Evolutionary conservation across 2,888 invertebrate species (phyloP).

Genomic region (Rhagonycha lutea): DNA sequence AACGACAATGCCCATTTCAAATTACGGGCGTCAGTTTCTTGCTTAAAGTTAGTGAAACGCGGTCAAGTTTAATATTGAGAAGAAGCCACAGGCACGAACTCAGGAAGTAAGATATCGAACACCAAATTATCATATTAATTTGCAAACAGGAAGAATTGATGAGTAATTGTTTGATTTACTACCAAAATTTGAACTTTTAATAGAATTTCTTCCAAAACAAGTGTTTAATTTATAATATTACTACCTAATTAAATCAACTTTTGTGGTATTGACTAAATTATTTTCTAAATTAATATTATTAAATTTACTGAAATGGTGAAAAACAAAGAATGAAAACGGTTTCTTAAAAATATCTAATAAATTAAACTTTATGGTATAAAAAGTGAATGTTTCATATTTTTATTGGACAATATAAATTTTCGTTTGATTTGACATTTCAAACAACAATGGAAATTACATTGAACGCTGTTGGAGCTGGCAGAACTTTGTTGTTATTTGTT

Average conservation of each 20-base stretch:
- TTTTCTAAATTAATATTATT: too few species aligned
- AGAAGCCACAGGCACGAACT: neutral
- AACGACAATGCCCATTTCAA: neutral
- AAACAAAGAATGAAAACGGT: too few species aligned
- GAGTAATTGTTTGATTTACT: neutral
- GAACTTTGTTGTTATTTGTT: too few species aligned
- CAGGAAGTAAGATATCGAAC: neutral
- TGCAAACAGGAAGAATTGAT: neutral
- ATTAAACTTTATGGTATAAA: too few species aligned
- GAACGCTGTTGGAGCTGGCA: too few species aligned
- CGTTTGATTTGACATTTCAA: too few species aligned
- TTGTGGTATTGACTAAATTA: neutral
- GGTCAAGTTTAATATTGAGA: constrained; percentile 1
- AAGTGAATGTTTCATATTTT: too few species aligned
- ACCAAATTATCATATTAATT: neutral
- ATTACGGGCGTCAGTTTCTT: neutral
- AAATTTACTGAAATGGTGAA: too few species aligned
- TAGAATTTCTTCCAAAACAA: neutral
- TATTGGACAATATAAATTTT: too few species aligned
- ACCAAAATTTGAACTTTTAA: neutral
- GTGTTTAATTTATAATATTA: neutral
- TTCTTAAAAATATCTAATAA: too few species aligned
- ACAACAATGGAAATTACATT: too few species aligned
- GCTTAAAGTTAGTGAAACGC: neutral
- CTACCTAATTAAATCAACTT: neutral